Conservation (phyloP, 1,140 invertebrate species). For the Leptopilina boulardi region DNA sequence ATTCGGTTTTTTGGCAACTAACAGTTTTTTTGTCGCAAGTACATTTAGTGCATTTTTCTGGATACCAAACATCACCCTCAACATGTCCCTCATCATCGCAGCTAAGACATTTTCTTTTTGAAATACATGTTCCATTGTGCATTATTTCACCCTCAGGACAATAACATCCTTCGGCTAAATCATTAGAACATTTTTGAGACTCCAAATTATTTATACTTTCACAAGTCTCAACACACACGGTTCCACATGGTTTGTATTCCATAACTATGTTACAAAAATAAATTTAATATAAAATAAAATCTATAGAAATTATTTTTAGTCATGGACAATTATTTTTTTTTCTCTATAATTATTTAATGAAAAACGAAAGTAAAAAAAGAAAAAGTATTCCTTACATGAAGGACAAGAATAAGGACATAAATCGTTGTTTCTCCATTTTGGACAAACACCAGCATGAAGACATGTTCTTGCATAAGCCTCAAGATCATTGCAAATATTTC, state of each 20-base stretch:
- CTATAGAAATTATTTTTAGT: too few relatives aligned
- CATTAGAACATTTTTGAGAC: slow-evolving; percentile 71
- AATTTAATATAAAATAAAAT: too few relatives aligned
- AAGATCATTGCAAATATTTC: slow-evolving; percentile 80
- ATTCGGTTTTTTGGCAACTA: slow-evolving; percentile 79
- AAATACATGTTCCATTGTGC: slow-evolving; percentile 70
- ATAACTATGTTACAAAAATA: slow-evolving; percentile 75
- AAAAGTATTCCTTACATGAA: slow-evolving; percentile 55
- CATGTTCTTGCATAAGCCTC: slow-evolving; percentile 86
- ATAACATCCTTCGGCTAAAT: slow-evolving; percentile 86
- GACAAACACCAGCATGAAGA: slow-evolving; percentile 80
- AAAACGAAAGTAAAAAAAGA: slow-evolving; percentile 12
- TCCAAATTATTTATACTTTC: not conserved
- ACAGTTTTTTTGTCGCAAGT: slow-evolving; percentile 78
- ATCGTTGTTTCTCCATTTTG: slow-evolving; percentile 81
- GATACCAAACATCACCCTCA: slow-evolving; percentile 79
- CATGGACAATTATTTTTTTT: too few relatives aligned
- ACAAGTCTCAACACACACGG: slow-evolving; percentile 84
- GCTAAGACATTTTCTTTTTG: slow-evolving; percentile 76
- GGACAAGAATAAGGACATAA: slow-evolving; percentile 81
- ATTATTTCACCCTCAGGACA: slow-evolving; percentile 83
- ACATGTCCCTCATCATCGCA: slow-evolving; percentile 83
- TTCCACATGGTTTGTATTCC: slow-evolving; percentile 81
- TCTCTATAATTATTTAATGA: not conserved
- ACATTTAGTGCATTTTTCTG: slow-evolving; percentile 87